Evolutionary conservation across 2,797 vertebrate species (phyloP).

Genomic region (Trachurus trachurus): DNA sequence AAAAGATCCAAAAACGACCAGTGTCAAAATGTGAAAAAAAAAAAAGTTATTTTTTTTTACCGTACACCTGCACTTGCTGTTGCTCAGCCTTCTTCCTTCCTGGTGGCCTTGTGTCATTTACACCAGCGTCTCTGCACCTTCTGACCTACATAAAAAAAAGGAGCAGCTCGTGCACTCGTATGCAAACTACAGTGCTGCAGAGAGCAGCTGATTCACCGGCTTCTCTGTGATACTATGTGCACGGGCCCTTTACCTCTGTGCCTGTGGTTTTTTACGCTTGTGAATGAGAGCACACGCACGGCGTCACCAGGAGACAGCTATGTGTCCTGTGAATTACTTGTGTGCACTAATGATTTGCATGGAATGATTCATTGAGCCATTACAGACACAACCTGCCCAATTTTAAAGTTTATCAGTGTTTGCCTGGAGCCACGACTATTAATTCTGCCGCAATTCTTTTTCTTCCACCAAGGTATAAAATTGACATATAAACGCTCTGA

Average conservation of each 20-base stretch:
- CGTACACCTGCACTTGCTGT: slow-evolving; percentile 31
- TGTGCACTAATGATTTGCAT: slow-evolving; percentile 11
- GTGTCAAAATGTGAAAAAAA: slow-evolving; percentile 4
- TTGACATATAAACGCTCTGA: slow-evolving; percentile 1
- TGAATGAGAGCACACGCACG: slow-evolving; percentile 33
- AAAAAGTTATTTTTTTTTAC: not conserved
- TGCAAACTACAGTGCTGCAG: slow-evolving; percentile 36
- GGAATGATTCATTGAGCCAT: slow-evolving; percentile 32
- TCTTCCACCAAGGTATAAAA: slow-evolving; percentile 24
- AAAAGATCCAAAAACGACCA: not conserved
- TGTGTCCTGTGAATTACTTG: slow-evolving; percentile 23
- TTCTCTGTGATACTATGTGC: not conserved
- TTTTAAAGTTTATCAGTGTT: slow-evolving; percentile 18
- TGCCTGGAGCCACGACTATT: slow-evolving; percentile 13
- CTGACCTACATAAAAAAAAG: slow-evolving; percentile 69
- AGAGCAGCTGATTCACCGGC: slow-evolving; percentile 1
- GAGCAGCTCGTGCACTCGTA: slow-evolving; percentile 41
- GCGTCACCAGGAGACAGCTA: slow-evolving; percentile 16
- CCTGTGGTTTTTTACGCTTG: slow-evolving; percentile 35
- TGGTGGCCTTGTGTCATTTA: slow-evolving; percentile 49
- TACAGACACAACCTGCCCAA: slow-evolving; percentile 22
- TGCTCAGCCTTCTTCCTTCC: slow-evolving; percentile 35
- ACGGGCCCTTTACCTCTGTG: not conserved
- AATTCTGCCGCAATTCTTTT: slow-evolving; percentile 6
- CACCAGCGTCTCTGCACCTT: slow-evolving; percentile 59